Evolutionary conservation across 2,797 vertebrate genomes (phyloP).

Genomic region (Sebastes iracundus): DNA sequence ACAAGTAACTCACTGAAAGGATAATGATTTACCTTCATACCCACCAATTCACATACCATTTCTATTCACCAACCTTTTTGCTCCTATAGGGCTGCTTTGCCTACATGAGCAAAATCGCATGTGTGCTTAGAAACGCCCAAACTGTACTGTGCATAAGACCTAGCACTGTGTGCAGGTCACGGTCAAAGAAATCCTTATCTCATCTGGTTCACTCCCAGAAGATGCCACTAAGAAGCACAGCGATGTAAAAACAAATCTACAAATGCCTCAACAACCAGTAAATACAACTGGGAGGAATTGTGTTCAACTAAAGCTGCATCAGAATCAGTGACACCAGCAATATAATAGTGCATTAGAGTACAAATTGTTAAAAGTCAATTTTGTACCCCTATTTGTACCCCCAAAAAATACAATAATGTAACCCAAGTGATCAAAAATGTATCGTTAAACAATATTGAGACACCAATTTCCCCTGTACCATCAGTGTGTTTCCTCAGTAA

Average conservation of each 20-base stretch:
- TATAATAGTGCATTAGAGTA: neutral
- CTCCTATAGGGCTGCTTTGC: neutral
- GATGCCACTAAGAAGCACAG: neutral
- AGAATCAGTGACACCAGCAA: neutral
- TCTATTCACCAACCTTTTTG: neutral
- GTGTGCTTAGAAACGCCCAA: neutral
- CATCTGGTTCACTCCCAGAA: neutral
- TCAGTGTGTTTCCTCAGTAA: neutral
- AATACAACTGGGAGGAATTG: neutral
- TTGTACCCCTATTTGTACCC: neutral
- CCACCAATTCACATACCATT: neutral
- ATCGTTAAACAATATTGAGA: neutral
- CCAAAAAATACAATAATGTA: neutral
- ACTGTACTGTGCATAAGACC: neutral
- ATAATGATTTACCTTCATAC: neutral
- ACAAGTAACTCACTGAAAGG: neutral
- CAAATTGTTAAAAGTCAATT: neutral
- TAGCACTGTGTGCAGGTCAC: neutral
- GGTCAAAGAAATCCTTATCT: conserved; percentile 2
- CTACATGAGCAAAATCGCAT: conserved; percentile 4
- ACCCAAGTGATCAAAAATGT: neutral
- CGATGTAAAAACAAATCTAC: neutral
- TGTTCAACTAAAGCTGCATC: neutral
- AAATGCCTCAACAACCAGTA: neutral
- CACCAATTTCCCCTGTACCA: neutral